phyloP scores from a whole-genome alignment of 92 coral and sea anemone genomes.

The Anthopleura xanthogrammica region DNA sequence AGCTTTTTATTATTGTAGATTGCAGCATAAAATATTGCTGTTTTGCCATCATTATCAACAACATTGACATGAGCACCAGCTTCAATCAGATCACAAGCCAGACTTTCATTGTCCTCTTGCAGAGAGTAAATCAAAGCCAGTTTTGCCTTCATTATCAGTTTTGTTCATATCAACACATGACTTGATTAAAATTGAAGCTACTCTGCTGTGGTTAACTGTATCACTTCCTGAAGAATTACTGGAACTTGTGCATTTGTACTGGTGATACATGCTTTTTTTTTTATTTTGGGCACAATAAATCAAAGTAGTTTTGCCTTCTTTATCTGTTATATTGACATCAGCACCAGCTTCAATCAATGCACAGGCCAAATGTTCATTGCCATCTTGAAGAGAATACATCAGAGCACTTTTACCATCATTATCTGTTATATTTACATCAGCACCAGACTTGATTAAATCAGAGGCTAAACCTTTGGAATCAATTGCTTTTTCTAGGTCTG shows the following conservation, averaged over 20 bases:
- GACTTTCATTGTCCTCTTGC: not conserved
- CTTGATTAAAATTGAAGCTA: not conserved
- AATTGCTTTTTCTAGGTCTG: too few species aligned
- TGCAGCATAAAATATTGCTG: not conserved
- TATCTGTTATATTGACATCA: not conserved
- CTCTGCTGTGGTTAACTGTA: not conserved
- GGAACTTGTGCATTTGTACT: too few species aligned
- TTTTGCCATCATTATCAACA: not conserved
- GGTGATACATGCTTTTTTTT: too few species aligned
- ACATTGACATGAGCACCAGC: slow-evolving; percentile 14
- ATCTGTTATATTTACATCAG: slow-evolving; percentile 9
- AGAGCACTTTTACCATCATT: not conserved
- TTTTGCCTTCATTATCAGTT: not conserved
- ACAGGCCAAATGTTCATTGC: not conserved
- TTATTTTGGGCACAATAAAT: not conserved
- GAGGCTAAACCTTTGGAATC: not conserved
- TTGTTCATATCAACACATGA: not conserved
- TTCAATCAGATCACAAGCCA: not conserved
- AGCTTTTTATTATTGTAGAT: too few species aligned
- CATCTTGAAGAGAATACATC: not conserved
- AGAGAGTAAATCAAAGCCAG: slow-evolving; percentile 4
- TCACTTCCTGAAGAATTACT: too few species aligned
- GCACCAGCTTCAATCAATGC: slow-evolving; percentile 2
- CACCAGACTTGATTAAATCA: slow-evolving; percentile 32
- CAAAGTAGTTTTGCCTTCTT: not conserved